Evolutionary conservation across 2,797 vertebrate genomes (phyloP).

Genomic region (Pteronotus mesoamericanus): DNA sequence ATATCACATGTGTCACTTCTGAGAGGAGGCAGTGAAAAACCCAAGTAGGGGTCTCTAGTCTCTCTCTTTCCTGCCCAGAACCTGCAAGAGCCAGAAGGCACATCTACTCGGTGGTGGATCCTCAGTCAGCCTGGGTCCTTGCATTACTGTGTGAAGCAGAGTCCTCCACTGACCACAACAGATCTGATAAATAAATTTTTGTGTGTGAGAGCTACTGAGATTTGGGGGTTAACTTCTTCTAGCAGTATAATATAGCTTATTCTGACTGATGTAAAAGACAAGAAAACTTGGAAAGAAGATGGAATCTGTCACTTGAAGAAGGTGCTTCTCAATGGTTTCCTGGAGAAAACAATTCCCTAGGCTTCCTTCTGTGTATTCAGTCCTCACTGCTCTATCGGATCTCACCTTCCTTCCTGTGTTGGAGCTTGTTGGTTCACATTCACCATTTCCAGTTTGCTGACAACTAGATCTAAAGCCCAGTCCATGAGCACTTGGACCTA

Average conservation of each 20-base stretch:
- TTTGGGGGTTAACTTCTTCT: not conserved
- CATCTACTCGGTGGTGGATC: not conserved
- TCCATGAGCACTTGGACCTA: not conserved
- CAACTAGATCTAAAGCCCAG: not conserved
- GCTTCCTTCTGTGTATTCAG: not conserved
- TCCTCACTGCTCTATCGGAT: not conserved
- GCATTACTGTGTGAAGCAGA: not conserved
- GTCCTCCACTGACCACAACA: not conserved
- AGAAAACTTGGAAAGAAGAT: not conserved
- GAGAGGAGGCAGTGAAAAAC: not conserved
- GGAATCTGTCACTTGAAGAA: not conserved
- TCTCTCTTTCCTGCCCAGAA: not conserved
- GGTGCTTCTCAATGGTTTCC: not conserved
- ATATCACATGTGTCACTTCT: too few species aligned
- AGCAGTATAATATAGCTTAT: not conserved
- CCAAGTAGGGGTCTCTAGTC: not conserved
- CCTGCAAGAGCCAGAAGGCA: not conserved
- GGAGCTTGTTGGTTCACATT: not conserved
- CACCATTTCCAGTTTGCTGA: not conserved
- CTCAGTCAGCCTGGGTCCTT: not conserved
- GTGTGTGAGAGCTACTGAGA: not conserved
- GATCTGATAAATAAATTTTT: not conserved
- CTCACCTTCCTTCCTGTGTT: not conserved
- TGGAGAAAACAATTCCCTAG: not conserved
- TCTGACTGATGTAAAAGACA: not conserved